These are phyloP conservation scores for Rhadina sibilatrix DNA, from an alignment of 2,113 vertebrate species.

Conservation along the genomic window DNA sequence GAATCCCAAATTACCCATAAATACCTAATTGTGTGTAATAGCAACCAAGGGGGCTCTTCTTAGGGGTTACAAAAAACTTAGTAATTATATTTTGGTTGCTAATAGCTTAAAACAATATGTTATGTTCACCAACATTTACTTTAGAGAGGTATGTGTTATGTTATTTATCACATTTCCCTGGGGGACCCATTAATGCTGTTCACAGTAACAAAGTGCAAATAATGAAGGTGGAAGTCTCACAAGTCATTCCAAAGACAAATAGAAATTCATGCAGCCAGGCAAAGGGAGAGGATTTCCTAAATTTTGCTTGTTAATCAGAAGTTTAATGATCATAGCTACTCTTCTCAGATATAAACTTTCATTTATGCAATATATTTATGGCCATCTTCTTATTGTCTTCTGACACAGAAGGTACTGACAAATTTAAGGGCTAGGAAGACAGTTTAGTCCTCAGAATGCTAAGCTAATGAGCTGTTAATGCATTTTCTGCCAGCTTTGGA, in stretches of 20 bases:
- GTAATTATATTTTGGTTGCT: not conserved
- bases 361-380: not conserved
- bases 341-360: not conserved
- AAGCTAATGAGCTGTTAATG: slow-evolving; percentile 45
- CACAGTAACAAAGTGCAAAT: not conserved
- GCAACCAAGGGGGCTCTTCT: not conserved
- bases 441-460: not conserved
- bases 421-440: not conserved
- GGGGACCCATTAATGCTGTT: not conserved
- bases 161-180: not conserved
- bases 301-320: not conserved
- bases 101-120: not conserved
- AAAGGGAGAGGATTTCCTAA: not conserved
- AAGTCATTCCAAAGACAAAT: not conserved
- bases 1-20: not conserved
- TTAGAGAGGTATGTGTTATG: not conserved
- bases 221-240: not conserved
- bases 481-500: slow-evolving; percentile 46
- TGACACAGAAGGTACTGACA: not conserved
- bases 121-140: not conserved
- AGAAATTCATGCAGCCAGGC: not conserved
- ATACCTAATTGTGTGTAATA: not conserved
- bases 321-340: not conserved
- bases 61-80: not conserved
- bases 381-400: not conserved